Percentiles rank a stretch among this genome's conserved stretches.
These are phyloP conservation scores for Adrianichthys oophorus DNA, from an alignment of 2,797 vertebrate species.

Conservation along the genomic window DNA sequence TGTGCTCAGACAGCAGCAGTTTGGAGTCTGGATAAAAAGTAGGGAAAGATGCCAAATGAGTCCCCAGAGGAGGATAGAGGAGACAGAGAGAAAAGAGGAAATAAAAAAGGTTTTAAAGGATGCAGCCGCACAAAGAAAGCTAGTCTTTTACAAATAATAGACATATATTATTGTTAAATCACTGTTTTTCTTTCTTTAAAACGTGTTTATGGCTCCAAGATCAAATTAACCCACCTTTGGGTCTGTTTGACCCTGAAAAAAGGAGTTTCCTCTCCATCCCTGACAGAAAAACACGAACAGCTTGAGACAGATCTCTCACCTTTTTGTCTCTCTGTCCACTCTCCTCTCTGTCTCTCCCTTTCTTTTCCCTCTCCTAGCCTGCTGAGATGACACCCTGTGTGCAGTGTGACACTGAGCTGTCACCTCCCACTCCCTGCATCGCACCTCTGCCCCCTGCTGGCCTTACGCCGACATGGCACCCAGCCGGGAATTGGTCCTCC, in stretches of 20 bases:
- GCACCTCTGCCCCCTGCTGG: conserved; percentile 78
- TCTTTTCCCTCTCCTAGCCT: conserved; percentile 32
- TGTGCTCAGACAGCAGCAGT: conserved; percentile 75
- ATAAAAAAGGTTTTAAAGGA: conserved; percentile 61
- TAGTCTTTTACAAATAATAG: background rate
- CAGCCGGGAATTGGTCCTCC: conserved; percentile 38
- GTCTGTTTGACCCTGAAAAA: background rate
- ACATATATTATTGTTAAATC: too few species aligned
- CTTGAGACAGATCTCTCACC: conserved; percentile 47
- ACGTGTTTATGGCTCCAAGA: too few species aligned
- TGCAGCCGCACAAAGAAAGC: conserved; percentile 42
- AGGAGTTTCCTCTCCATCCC: conserved; percentile 11
- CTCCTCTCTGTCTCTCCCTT: conserved; percentile 16
- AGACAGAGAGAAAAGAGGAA: conserved; percentile 73
- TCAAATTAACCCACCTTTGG: too few species aligned
- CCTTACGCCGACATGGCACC: conserved; percentile 56
- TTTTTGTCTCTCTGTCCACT: conserved; percentile 47
- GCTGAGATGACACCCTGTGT: conserved; percentile 66
- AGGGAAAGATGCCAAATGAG: conserved; percentile 76
- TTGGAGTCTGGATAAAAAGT: conserved; percentile 76
- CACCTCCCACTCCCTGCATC: conserved; percentile 75
- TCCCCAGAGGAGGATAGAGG: conserved; percentile 73
- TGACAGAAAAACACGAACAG: conserved; percentile 15
- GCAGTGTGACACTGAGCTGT: conserved; percentile 68
- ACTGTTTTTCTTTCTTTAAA: too few species aligned